phyloP scores from a whole-genome alignment of 1,140 invertebrate species.

The Phthorimaea operculella region DNA sequence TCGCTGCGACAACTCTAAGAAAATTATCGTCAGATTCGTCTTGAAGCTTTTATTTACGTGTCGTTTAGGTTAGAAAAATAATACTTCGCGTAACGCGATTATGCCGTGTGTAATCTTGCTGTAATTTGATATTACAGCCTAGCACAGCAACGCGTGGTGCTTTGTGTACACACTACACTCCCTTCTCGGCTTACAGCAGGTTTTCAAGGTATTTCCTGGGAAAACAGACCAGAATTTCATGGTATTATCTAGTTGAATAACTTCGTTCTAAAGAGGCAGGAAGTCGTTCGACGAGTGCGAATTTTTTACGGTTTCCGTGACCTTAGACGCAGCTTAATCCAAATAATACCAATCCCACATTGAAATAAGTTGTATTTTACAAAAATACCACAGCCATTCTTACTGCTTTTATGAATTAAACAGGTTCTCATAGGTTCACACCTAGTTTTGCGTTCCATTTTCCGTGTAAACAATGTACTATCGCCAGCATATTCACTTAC shows the following conservation, averaged over 20 bases:
- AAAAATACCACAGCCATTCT: neutral
- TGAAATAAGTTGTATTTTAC: neutral
- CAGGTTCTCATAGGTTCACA: too few species aligned
- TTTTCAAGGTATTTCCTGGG: neutral
- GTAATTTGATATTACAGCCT: slow-evolving; percentile 5
- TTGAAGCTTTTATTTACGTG: too few species aligned
- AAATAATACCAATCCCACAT: neutral
- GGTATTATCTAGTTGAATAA: neutral
- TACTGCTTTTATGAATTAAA: too few species aligned
- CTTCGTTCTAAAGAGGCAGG: slow-evolving; percentile 1
- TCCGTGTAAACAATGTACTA: too few species aligned
- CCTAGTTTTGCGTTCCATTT: too few species aligned
- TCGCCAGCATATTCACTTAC: too few species aligned
- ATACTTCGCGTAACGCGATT: neutral
- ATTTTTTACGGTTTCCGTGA: slow-evolving; percentile 9
- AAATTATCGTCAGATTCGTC: too few species aligned
- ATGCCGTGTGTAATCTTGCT: neutral
- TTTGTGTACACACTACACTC: neutral
- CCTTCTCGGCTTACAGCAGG: slow-evolving; percentile 1
- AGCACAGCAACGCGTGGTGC: neutral
- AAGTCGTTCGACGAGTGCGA: slow-evolving; percentile 7
- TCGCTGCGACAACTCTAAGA: too few species aligned
- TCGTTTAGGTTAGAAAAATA: neutral
- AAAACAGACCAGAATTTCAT: neutral
- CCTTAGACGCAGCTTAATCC: slow-evolving; percentile 3